These are phyloP conservation scores for Phengaris alcon DNA, from an alignment of 2,888 invertebrate genomes.

Conservation along the genomic window DNA sequence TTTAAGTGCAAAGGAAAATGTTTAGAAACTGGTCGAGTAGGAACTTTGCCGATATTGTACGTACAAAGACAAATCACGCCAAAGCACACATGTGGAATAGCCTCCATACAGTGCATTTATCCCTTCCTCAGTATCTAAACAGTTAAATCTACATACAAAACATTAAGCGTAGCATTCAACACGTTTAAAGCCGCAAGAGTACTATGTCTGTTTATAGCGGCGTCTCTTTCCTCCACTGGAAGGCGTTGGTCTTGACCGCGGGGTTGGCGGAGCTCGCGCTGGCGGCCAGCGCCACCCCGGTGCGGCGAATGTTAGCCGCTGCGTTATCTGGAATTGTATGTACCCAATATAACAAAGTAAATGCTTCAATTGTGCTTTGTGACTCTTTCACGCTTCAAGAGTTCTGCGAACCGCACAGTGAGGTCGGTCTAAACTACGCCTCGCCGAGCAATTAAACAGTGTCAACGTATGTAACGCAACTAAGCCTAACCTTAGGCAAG, in stretches of 20 bases:
- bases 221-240: constrained; percentile 92
- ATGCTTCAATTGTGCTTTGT: too few relatives aligned
- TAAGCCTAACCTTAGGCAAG: too few relatives aligned
- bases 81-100: neutral
- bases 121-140: neutral
- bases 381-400: too few relatives aligned
- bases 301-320: constrained; percentile 81
- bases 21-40: too few relatives aligned
- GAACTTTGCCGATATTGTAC: too few relatives aligned
- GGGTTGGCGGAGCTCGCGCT: constrained; percentile 79
- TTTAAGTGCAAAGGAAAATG: too few relatives aligned
- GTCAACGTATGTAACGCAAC: too few relatives aligned
- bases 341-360: neutral
- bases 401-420: too few relatives aligned
- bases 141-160: neutral
- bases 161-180: constrained; percentile 17
- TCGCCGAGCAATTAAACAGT: too few relatives aligned
- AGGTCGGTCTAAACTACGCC: too few relatives aligned
- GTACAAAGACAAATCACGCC: neutral
- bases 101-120: neutral
- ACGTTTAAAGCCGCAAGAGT: neutral
- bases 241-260: constrained; percentile 85
- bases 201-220: constrained; percentile 76
- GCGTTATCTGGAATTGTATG: constrained; percentile 66
- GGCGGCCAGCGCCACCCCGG: constrained; percentile 76